These are phyloP conservation scores for Dascillus cervinus DNA, from an alignment of 2,888 invertebrate species.

Conservation along the genomic window DNA sequence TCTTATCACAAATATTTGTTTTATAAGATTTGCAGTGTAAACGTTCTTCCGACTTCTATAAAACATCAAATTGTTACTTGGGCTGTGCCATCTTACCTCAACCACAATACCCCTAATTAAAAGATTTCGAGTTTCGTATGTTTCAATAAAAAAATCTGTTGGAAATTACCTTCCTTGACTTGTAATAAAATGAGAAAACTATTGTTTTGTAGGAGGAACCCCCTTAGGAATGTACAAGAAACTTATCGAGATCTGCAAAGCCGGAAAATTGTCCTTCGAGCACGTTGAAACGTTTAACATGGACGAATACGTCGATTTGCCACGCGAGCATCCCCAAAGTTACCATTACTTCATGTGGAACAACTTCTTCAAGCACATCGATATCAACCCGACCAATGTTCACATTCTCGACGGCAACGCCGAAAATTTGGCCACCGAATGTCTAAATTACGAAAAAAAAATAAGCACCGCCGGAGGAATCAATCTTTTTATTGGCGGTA, in stretches of 20 bases:
- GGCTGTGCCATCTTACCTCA: no score
- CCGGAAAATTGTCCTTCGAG: slow-evolving; percentile 80
- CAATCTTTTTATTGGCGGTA: slow-evolving; percentile 85
- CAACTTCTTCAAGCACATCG: slow-evolving; percentile 92
- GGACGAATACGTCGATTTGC: slow-evolving; percentile 93
- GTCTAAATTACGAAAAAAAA: slow-evolving; percentile 69
- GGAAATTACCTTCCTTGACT: no score
- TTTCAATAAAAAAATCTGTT: no score
- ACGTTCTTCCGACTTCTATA: no score
- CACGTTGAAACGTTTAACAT: slow-evolving; percentile 95
- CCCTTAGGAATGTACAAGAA: slow-evolving; percentile 88
- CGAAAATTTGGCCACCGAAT: slow-evolving; percentile 69
- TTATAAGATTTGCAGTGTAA: no score
- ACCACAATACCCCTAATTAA: no score
- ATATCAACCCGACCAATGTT: slow-evolving; percentile 81
- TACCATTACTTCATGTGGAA: slow-evolving; percentile 96
- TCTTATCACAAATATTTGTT: no score
- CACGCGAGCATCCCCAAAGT: slow-evolving; percentile 85
- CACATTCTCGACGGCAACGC: slow-evolving; percentile 90
- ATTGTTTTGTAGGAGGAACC: slow-evolving; percentile 56
- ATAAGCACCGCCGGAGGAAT: slow-evolving; percentile 82
- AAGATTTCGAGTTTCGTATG: no score
- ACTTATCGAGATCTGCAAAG: slow-evolving; percentile 75
- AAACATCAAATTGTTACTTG: no score
- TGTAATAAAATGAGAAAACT: no score